Evolutionary conservation across 92 coral and sea anemone species (phyloP), one percentile per base, ranked within the genome.

Genomic region (Heliopora coerulea): DNA sequence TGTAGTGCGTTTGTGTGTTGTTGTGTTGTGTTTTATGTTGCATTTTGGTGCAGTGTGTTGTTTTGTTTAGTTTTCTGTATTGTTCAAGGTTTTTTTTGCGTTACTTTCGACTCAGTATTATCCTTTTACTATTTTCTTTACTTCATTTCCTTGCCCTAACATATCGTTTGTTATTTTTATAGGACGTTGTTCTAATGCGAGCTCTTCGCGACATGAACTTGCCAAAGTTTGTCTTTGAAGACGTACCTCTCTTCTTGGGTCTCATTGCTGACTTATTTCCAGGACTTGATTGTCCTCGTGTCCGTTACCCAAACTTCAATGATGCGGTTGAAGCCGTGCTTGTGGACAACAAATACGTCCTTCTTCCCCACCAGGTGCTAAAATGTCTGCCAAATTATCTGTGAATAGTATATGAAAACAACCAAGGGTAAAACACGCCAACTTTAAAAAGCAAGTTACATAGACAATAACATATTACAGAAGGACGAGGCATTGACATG

Each of bases 171-270:
- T 49, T 37, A 20, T 33, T 27, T 29, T 48, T 29, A 30, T 65
- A 93, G 98, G 98, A 93, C 64, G 98, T 93, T 44, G 98, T 93
- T 24, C 82, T 93, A 48, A 93, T 93, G 98, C 89, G 98, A 42
- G 98, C 98, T 24, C 85, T 93, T 60, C 98, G 98, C 83, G 98
- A 93, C 81, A 95, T 95, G 99, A 95, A 95, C 68, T 83, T 95
- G 58, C 99, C 99, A 50, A 95, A 95, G 89, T 95, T 95, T 59
- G 96, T 95, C 68, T 95, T 90, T 63, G 99, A 95, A 83, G 99
- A 95, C 70, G 99, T 95, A 24, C 99, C 99, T 9, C 88, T 95
- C 65, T 95, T 95, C 88, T 86, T 95, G 68, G 99, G 99, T 44
- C 96, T 95, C 62, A 95, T 95, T 28, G 93, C 99, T 31, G 99